Conservation (phyloP, 2,113 vertebrate species). For the Oreochromis tanganicae region DNA sequence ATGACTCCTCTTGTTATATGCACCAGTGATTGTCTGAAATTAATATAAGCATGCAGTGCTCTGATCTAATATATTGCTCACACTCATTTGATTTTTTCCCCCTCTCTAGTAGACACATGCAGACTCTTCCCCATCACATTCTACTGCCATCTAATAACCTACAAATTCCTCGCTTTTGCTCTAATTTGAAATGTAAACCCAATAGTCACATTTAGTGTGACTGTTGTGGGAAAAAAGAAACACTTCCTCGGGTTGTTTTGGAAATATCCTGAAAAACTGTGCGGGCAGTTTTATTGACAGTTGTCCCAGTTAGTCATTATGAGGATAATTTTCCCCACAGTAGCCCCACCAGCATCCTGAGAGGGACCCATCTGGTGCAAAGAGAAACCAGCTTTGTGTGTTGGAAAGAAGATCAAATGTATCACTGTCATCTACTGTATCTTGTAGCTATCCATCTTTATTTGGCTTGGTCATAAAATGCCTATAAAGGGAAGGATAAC, state of each 20-base stretch:
- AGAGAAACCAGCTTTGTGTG: not conserved
- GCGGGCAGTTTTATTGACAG: conserved; percentile 9
- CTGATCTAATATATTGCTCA: conserved; percentile 2
- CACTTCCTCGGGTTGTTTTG: not conserved
- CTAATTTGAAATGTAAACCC: conserved; percentile 10
- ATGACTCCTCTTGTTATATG: not conserved
- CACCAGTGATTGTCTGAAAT: conserved; percentile 3
- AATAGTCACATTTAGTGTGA: not conserved
- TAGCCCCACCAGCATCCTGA: conserved; percentile 14
- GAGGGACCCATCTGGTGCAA: conserved; percentile 33
- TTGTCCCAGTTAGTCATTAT: conserved; percentile 15
- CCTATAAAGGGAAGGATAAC: conserved; percentile 35
- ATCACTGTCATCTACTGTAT: conserved; percentile 36
- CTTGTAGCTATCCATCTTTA: conserved; percentile 36
- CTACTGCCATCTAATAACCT: not conserved
- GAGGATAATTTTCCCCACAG: conserved; percentile 5
- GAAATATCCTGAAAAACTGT: not conserved
- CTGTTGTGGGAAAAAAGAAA: not conserved
- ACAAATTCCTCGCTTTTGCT: not conserved
- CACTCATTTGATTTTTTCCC: not conserved
- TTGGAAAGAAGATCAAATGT: conserved; percentile 29
- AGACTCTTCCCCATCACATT: not conserved
- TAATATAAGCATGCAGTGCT: not conserved
- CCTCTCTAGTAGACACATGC: not conserved
- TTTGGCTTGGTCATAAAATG: conserved; percentile 43